A percentile compares a stretch with the other conserved stretches of the same genome.
Evolutionary conservation across 2,797 vertebrate genomes (phyloP).

Genomic region (Malacoraja senta): DNA sequence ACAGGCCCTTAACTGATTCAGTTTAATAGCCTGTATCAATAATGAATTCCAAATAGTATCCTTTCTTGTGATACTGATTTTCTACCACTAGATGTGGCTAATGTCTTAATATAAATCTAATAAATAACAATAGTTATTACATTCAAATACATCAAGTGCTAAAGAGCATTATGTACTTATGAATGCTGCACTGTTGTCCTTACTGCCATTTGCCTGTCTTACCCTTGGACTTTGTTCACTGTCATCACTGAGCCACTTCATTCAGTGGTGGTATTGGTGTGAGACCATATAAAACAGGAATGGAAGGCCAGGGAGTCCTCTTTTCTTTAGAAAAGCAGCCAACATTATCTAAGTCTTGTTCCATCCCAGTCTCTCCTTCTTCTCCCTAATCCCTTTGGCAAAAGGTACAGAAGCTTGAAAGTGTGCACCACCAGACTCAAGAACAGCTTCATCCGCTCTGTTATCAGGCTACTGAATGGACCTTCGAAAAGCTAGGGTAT

Average conservation of each 20-base stretch:
- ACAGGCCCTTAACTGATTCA: too few species aligned
- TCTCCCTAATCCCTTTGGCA: too few species aligned
- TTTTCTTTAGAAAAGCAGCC: too few species aligned
- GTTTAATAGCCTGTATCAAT: background rate
- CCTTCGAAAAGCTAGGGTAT: too few species aligned
- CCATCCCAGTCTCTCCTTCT: too few species aligned
- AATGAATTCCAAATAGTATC: background rate
- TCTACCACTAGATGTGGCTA: background rate
- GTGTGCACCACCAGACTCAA: too few species aligned
- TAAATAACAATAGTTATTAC: background rate
- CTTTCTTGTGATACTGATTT: background rate
- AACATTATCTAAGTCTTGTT: too few species aligned
- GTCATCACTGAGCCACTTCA: background rate
- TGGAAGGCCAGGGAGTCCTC: background rate
- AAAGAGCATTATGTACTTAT: background rate
- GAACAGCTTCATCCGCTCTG: too few species aligned
- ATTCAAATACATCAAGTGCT: background rate
- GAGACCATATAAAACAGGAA: background rate
- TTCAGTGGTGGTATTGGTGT: background rate
- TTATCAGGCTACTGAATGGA: too few species aligned
- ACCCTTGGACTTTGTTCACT: background rate
- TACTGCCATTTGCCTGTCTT: background rate
- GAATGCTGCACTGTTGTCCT: background rate
- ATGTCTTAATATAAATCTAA: background rate
- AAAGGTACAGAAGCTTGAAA: too few species aligned